Conservation (phyloP, 2,113 vertebrate genomes). For the Aleadryas rufinucha region DNA sequence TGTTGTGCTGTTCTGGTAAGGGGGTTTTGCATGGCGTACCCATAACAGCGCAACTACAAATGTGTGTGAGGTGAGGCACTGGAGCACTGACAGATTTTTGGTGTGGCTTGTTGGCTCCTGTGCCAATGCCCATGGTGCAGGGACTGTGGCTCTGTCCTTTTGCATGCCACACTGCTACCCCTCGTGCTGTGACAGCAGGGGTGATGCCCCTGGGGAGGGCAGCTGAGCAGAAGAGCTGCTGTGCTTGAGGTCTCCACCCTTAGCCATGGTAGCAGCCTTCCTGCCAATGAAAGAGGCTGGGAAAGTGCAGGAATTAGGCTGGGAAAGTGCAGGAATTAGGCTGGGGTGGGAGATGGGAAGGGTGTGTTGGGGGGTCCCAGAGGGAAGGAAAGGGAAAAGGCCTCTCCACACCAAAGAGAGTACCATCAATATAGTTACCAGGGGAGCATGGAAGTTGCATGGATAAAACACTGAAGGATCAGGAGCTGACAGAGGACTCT, state of each 20-base stretch:
- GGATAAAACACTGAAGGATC: not conserved
- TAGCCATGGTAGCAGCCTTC: not conserved
- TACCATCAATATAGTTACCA: no score
- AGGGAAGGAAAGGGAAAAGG: not conserved
- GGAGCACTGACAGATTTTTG: not conserved
- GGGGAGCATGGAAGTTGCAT: not conserved
- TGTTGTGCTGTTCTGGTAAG: not conserved
- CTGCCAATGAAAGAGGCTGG: not conserved
- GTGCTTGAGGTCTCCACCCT: accelerated
- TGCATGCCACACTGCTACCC: not conserved
- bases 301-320: accelerated
- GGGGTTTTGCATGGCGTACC: not conserved
- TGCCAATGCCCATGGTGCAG: accelerated
- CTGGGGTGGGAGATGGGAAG: not conserved
- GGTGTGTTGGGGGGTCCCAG: not conserved
- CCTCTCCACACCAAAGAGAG: accelerated
- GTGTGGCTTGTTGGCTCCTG: not conserved
- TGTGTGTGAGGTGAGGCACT: accelerated
- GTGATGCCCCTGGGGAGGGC: not conserved
- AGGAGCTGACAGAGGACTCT: not conserved
- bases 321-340: accelerated
- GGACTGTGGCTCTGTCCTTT: not conserved
- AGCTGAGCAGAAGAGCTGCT: not conserved
- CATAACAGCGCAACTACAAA: accelerated
- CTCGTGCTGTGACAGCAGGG: accelerated